Percentiles rank a stretch among this genome's conserved stretches.
Evolutionary conservation across 2,113 vertebrate genomes (phyloP).

Genomic region (Ceyx cyanopectus): DNA sequence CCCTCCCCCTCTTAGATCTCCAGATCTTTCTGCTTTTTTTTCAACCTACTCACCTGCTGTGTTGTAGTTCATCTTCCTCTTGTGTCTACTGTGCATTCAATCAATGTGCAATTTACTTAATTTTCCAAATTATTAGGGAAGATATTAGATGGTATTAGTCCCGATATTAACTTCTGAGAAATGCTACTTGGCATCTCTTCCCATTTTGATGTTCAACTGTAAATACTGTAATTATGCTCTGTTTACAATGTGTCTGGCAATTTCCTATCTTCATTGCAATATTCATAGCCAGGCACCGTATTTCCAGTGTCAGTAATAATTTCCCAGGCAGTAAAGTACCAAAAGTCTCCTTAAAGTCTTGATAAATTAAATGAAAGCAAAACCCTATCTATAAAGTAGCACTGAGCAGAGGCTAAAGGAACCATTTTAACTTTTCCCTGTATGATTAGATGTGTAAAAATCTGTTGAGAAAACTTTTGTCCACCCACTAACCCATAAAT

Average conservation of each 20-base stretch:
- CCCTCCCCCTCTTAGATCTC: background rate
- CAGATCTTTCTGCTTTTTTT: background rate
- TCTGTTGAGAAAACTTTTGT: background rate
- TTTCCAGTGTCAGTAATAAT: constrained; percentile 56
- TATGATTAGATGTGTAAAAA: background rate
- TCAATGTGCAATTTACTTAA: constrained; percentile 4
- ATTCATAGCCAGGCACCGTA: constrained; percentile 19
- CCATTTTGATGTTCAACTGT: constrained; percentile 55
- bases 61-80: constrained; percentile 31
- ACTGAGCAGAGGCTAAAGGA: background rate
- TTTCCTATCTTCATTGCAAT: constrained; percentile 27
- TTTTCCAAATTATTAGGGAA: constrained; percentile 58
- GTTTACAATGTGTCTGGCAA: constrained; percentile 48
- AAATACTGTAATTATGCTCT: constrained; percentile 60
- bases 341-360: constrained; percentile 13
- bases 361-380: constrained; percentile 18
- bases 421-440: constrained; percentile 1
- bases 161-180: constrained; percentile 57
- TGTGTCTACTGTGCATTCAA: background rate
- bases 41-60: constrained; percentile 5
- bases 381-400: background rate
- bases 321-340: constrained; percentile 17
- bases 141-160: constrained; percentile 36
- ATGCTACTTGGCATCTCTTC: constrained; percentile 53
- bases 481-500: background rate